phyloP scores from a whole-genome alignment of 2,888 invertebrate species.

The Selenia dentaria region DNA sequence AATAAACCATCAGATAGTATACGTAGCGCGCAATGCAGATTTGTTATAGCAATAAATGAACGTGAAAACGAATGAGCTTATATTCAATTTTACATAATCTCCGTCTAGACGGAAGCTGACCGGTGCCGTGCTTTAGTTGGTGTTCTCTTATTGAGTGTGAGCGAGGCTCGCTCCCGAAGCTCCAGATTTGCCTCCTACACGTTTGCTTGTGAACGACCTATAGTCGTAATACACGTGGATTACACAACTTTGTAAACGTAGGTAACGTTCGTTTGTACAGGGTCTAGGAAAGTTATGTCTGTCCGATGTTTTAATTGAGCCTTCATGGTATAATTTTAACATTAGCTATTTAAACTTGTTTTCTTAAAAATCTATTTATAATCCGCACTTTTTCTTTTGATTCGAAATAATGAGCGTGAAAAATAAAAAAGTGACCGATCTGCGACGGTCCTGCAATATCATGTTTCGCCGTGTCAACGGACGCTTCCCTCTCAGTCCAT shows the following conservation, averaged over 20 bases:
- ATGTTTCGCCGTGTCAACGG: constrained; percentile 64
- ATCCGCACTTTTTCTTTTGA: constrained; percentile 15
- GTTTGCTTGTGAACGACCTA: constrained; percentile 51
- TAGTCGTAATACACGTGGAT: constrained; percentile 55
- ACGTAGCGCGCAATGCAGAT: constrained; percentile 58
- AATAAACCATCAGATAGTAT: constrained; percentile 64
- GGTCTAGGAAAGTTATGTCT: constrained; percentile 40
- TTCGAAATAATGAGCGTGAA: constrained; percentile 29
- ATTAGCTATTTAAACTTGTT: background rate
- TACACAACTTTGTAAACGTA: constrained; percentile 59
- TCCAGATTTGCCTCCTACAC: constrained; percentile 57
- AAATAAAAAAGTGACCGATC: constrained; percentile 35
- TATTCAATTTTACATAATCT: constrained; percentile 77
- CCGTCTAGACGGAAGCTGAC: constrained; percentile 78
- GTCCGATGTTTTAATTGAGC: constrained; percentile 16
- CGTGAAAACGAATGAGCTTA: constrained; percentile 65
- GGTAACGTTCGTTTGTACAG: constrained; percentile 53
- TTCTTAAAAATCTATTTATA: constrained; percentile 12
- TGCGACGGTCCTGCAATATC: constrained; percentile 49
- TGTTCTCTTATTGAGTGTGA: constrained; percentile 54
- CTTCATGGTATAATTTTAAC: constrained; percentile 1
- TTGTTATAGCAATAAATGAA: constrained; percentile 64
- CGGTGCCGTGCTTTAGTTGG: constrained; percentile 44
- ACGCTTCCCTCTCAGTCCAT: constrained; percentile 60
- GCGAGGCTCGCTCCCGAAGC: constrained; percentile 34